Percentiles rank a stretch among this genome's conserved stretches.
Conservation (phyloP, 2,797 vertebrate genomes). For the Sitta carolinensis region DNA sequence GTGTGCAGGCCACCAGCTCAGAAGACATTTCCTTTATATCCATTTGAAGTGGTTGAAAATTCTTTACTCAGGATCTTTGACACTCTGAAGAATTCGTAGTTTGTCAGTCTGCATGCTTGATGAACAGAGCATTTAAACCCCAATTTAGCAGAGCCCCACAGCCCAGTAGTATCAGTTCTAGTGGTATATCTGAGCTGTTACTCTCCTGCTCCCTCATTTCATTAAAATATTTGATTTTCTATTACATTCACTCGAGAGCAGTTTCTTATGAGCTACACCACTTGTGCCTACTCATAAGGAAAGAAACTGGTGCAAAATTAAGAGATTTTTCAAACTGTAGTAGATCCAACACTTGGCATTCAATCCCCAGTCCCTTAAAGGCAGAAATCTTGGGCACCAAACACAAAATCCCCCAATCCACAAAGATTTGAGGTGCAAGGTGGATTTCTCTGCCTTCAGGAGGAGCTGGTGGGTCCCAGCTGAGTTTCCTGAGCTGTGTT, state of each 20-base stretch:
- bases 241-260: background rate
- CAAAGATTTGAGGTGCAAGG: background rate
- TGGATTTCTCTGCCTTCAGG: background rate
- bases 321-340: background rate
- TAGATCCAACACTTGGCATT: background rate
- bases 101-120: constrained; percentile 68
- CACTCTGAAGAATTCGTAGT: constrained; percentile 57
- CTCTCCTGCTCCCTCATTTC: constrained; percentile 57
- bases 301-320: background rate
- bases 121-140: constrained; percentile 46
- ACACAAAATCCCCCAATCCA: background rate
- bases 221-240: constrained; percentile 73
- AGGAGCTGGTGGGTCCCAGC: background rate
- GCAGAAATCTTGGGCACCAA: background rate
- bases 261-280: constrained; percentile 37
- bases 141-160: background rate
- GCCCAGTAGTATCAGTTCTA: constrained; percentile 62
- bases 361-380: background rate
- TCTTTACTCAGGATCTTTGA: constrained; percentile 79
- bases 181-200: constrained; percentile 65
- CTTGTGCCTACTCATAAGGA: background rate
- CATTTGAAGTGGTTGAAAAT: constrained; percentile 74
- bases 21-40: constrained; percentile 72
- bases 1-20: constrained; percentile 81
- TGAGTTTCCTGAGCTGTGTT: background rate